Conservation (phyloP, 2,888 invertebrate genomes). For the Monopis laevigella region DNA sequence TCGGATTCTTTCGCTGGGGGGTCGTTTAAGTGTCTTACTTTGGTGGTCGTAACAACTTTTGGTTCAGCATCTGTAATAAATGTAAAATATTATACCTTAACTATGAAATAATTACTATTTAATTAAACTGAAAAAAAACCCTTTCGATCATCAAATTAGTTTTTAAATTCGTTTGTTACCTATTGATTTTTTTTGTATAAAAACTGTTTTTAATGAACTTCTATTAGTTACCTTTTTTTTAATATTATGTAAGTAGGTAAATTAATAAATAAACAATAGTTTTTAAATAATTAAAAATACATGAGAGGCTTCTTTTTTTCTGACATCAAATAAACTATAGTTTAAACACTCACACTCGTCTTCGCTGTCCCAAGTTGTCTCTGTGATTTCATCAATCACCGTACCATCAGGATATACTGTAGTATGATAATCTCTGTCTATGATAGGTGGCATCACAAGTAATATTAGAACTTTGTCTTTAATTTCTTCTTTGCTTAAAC, state of each 20-base stretch:
- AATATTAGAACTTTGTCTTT: constrained; percentile 7
- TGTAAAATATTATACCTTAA: too few relatives aligned
- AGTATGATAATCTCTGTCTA: constrained; percentile 29
- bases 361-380: constrained; percentile 18
- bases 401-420: constrained; percentile 37
- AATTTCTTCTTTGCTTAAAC: neutral
- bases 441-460: constrained; percentile 19
- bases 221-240: too few relatives aligned
- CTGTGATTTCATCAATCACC: constrained; percentile 27
- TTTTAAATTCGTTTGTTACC: too few relatives aligned
- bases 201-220: too few relatives aligned
- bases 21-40: constrained; percentile 5
- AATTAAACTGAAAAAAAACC: too few relatives aligned
- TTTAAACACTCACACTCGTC: constrained; percentile 1
- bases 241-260: too few relatives aligned
- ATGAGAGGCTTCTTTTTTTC: too few relatives aligned
- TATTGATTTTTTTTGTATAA: too few relatives aligned
- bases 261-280: too few relatives aligned
- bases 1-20: neutral
- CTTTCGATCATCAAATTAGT: too few relatives aligned
- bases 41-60: neutral
- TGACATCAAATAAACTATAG: neutral
- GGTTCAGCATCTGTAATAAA: constrained; percentile 6
- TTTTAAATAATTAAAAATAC: too few relatives aligned
- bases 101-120: too few relatives aligned